A percentile compares a stretch with the other conserved stretches of the same genome.
phyloP scores from a whole-genome alignment of 2,888 invertebrate genomes.

The Suillia variegata region DNA sequence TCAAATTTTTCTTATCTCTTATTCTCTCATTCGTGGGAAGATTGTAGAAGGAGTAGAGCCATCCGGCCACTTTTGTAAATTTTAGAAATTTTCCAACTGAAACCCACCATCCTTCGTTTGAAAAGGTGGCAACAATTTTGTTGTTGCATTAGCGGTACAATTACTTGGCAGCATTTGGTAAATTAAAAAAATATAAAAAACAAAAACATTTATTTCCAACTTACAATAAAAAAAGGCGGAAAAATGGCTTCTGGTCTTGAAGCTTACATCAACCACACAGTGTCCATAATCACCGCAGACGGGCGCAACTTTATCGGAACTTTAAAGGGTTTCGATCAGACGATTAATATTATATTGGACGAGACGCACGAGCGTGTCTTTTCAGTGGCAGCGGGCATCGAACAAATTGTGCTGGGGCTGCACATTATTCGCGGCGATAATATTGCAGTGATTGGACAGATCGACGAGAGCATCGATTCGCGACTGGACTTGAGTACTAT shows the following conservation, averaged over 20 bases:
- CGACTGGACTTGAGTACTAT: constrained; percentile 79
- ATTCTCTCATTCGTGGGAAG: no score
- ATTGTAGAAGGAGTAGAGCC: no score
- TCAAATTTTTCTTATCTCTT: no score
- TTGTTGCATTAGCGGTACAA: no score
- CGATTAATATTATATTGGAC: constrained; percentile 97
- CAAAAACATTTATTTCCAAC: no score
- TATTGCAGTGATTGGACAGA: constrained; percentile 86
- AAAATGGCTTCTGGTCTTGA: constrained; percentile 84
- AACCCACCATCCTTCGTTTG: no score
- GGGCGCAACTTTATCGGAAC: constrained; percentile 97
- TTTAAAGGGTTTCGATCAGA: constrained; percentile 97
- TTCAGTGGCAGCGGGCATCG: constrained; percentile 88
- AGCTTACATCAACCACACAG: constrained; percentile 87
- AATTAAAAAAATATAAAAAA: no score
- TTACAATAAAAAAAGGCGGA: no score
- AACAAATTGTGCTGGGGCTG: constrained; percentile 93
- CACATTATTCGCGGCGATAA: constrained; percentile 99
- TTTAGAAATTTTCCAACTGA: no score
- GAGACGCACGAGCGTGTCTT: constrained; percentile 99
- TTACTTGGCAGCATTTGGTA: no score
- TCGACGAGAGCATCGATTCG: constrained; percentile 83
- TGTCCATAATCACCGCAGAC: constrained; percentile 94
- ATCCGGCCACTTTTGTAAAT: no score
- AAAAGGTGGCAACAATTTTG: no score